Conservation (phyloP, 2,797 vertebrate genomes). For the Mormyrops attenuatus region DNA sequence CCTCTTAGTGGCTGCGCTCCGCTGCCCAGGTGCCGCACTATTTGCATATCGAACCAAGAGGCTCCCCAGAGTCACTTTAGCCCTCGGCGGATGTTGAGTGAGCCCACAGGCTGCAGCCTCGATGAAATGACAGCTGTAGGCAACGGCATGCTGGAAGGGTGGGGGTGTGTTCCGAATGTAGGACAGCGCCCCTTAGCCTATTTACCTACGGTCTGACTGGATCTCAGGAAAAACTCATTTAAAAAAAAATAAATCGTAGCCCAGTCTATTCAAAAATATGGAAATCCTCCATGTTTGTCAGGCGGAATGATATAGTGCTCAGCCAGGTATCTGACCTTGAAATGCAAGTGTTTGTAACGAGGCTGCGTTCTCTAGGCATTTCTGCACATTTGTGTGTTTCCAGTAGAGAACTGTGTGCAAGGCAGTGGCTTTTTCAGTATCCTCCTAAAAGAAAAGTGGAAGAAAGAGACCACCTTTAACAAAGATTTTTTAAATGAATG, state of each 20-base stretch:
- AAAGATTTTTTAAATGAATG: background rate
- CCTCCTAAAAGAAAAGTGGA: background rate
- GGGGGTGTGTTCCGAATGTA: conserved; percentile 19
- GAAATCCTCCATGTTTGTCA: conserved; percentile 40
- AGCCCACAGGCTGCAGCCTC: conserved; percentile 79
- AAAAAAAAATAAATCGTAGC: conserved; percentile 43
- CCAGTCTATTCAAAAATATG: conserved; percentile 55
- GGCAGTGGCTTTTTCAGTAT: conserved; percentile 23
- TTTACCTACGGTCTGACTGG: background rate
- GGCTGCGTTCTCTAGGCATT: conserved; percentile 48
- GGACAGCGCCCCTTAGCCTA: background rate
- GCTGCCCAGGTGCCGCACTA: conserved; percentile 97
- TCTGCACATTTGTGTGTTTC: conserved; percentile 51
- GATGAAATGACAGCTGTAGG: conserved; percentile 97
- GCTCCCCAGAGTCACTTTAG: conserved; percentile 99
- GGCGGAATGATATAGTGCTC: conserved; percentile 50
- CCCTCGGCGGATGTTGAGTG: conserved; percentile 96
- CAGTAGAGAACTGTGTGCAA: conserved; percentile 28
- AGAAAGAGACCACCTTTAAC: background rate
- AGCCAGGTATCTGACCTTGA: conserved; percentile 54
- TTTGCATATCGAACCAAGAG: conserved; percentile 99
- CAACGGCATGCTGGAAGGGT: conserved; percentile 66
- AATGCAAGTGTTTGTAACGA: conserved; percentile 54
- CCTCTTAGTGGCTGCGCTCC: conserved; percentile 93
- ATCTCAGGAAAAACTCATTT: conserved; percentile 41